Evolutionary conservation across 2,888 invertebrate species (phyloP), one percentile per base, ranked within the genome.

Genomic region (Emmelina monodactyla): DNA sequence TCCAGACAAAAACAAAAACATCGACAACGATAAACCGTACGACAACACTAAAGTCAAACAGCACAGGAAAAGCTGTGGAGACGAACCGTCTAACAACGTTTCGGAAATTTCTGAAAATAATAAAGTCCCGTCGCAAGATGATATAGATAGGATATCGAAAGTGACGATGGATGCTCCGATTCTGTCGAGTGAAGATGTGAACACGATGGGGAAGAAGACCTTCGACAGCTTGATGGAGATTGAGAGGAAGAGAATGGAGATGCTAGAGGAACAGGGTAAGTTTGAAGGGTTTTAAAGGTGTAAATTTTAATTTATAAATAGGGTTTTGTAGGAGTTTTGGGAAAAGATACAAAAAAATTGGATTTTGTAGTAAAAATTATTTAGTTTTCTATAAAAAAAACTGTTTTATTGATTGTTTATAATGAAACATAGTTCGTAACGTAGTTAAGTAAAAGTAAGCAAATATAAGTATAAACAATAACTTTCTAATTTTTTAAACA

Each of bases 181-280:
- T 38, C 75, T 88, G 37, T 83, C 87, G 3, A 85, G 85, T 35
- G 85, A 86, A 49, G 85, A 88, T 41, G 84, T 83, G 52, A 78
- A 78, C 33, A 86, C 88, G 2, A 67, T 89, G 29, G 89, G 91
- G 12, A 86, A 88, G 40, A 86, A 91, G 55, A 91, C 93, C 1
- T 83, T 92, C 46, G 92, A 92, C 50, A 94, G 94, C 47, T 82
- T 95, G 39, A 89, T 89, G 73, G 94, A 94, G 72, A 92, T 95
- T 40, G 94, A 95, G 65, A 85, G 91, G 51, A 94, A 93, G 65
- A 79, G 94, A 37, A 87, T 92, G 55, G 82, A 90, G 48, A 88
- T 94, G 82, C 80, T 95, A 56, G 92, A 91, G 43, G 92, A 94
- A 66, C 93, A 94, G 88, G 94, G 94, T 92, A 70, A 43, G 45